Conservation (phyloP, 2,888 invertebrate genomes). For the Encarsia formosa region DNA sequence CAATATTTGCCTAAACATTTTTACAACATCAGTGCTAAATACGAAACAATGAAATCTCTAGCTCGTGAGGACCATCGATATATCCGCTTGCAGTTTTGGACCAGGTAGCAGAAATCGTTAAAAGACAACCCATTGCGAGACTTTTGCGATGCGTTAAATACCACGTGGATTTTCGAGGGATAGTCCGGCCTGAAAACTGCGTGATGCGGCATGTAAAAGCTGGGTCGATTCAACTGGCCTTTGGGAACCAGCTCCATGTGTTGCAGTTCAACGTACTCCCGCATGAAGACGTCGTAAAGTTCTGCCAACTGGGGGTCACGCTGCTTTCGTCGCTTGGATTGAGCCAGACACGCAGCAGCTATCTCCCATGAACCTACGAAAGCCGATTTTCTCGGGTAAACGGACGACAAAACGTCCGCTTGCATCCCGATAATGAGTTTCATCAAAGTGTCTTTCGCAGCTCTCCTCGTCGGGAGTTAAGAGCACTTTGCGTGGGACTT, state of each 20-base stretch:
- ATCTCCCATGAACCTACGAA: background rate
- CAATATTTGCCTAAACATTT: background rate
- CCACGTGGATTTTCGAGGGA: background rate
- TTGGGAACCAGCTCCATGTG: background rate
- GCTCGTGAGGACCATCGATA: background rate
- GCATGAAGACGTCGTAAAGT: background rate
- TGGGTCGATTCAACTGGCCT: background rate
- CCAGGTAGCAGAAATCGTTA: background rate
- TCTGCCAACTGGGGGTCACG: background rate
- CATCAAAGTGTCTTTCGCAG: background rate
- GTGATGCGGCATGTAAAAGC: background rate
- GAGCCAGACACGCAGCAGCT: background rate
- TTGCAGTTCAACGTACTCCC: background rate
- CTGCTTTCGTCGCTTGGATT: background rate
- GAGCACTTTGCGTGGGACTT: background rate
- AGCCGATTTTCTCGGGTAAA: background rate
- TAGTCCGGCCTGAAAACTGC: background rate
- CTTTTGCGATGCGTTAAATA: slow-evolving; percentile 5
- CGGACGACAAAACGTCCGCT: background rate
- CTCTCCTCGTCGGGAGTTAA: background rate
- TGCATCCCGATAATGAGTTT: background rate
- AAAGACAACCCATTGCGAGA: background rate
- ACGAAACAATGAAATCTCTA: background rate
- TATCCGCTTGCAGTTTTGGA: background rate
- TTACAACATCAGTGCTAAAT: background rate